Percentiles rank a stretch among this genome's conserved stretches.
These are phyloP conservation scores for Crotalus helleri DNA, from an alignment of 2,113 vertebrate species.

Conservation along the genomic window DNA sequence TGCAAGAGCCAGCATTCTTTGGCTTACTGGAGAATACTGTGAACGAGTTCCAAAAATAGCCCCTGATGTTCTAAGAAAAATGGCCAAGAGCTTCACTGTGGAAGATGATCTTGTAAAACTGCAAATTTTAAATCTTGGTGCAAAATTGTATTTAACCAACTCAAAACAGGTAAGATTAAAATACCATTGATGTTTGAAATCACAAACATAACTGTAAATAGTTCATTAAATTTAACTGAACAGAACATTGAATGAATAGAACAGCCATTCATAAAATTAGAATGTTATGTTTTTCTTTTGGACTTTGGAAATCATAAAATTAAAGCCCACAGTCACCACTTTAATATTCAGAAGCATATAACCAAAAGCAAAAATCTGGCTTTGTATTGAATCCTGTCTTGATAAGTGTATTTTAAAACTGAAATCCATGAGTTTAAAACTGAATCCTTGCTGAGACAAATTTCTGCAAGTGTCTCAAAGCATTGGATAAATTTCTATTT, in stretches of 20 bases:
- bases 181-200: not conserved
- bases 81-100: constrained; percentile 87
- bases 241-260: not conserved
- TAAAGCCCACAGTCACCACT: not conserved
- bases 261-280: not conserved
- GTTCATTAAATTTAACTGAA: not conserved
- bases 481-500: not conserved
- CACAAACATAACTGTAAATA: not conserved
- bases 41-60: constrained; percentile 94
- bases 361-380: not conserved
- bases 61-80: constrained; percentile 91
- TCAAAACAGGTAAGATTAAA: constrained; percentile 87
- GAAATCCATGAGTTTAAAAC: not conserved
- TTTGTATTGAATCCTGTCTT: not conserved
- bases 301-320: not conserved
- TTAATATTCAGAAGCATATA: not conserved
- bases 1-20: constrained; percentile 96
- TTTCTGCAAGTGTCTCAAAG: not conserved
- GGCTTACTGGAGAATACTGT: constrained; percentile 96
- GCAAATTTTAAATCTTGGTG: constrained; percentile 89
- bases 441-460: not conserved
- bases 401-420: not conserved
- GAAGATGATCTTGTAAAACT: constrained; percentile 96
- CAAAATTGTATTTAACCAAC: constrained; percentile 96
- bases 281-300: not conserved